Conservation (phyloP, 1,140 invertebrate genomes). For the Drosophila grimshawi region DNA sequence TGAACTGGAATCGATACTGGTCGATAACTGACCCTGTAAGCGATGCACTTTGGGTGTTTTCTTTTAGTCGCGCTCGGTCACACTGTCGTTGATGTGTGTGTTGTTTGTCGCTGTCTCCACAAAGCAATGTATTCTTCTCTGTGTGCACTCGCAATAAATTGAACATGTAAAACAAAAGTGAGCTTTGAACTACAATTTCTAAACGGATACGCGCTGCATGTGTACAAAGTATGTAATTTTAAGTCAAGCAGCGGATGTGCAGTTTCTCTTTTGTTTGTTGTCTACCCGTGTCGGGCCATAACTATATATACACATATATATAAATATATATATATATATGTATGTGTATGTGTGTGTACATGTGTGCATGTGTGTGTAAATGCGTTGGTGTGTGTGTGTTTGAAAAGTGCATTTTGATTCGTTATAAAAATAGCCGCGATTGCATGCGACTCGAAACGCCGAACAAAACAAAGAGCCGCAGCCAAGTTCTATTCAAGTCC, state of each 20-base stretch:
- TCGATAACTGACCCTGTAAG: not conserved
- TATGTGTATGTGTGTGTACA: conserved; percentile 3
- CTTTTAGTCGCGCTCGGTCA: conserved; percentile 15
- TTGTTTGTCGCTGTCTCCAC: conserved; percentile 26
- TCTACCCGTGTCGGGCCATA: conserved; percentile 4
- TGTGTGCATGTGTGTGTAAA: conserved; percentile 12
- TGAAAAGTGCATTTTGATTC: conserved; percentile 43
- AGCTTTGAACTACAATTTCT: not conserved
- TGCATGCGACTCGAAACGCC: conserved; percentile 21
- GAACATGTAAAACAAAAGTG: conserved; percentile 27
- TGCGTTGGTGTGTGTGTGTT: conserved; percentile 42
- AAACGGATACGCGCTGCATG: conserved; percentile 9
- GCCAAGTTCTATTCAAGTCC: conserved; percentile 58
- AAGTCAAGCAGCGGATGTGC: not conserved
- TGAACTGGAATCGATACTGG: too few species aligned
- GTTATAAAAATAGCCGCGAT: conserved; percentile 45
- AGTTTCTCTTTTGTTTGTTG: conserved; percentile 12
- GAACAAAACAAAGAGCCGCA: not conserved
- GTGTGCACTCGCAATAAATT: conserved; percentile 21
- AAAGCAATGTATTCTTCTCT: not conserved
- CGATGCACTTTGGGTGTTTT: not conserved
- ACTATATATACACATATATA: not conserved
- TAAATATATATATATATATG: not conserved
- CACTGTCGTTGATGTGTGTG: conserved; percentile 19
- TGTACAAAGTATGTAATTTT: conserved; percentile 26